Conservation (phyloP, 2,888 invertebrate genomes). For the Megalurothrips usitatus region DNA sequence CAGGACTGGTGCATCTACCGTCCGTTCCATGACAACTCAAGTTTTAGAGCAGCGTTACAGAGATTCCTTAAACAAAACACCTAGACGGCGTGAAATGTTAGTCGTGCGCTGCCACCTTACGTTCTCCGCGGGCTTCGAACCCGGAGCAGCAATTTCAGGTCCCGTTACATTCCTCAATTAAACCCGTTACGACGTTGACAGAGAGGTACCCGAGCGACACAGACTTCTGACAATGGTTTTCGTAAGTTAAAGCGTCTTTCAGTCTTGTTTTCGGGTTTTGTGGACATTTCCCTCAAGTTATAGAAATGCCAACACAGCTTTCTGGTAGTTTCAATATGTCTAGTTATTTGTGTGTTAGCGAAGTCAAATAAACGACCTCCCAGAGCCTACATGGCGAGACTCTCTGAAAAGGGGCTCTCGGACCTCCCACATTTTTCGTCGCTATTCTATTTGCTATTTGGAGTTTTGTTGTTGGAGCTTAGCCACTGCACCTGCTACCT, state of each 20-base stretch:
- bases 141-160: not conserved
- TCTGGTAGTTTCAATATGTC: not conserved
- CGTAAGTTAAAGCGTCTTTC: not conserved
- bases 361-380: not conserved
- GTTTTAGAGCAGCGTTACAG: no score
- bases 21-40: no score
- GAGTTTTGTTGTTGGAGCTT: not conserved
- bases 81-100: no score
- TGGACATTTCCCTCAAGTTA: not conserved
- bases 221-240: not conserved
- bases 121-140: not conserved
- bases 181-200: conserved; percentile 2
- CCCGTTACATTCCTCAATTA: conserved; percentile 10
- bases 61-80: no score
- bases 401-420: not conserved
- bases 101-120: no score
- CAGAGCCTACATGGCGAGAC: not conserved
- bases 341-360: not conserved
- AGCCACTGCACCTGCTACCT: no score
- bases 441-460: not conserved
- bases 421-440: not conserved
- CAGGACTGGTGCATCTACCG: not conserved
- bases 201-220: not conserved
- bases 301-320: not conserved
- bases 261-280: not conserved